A percentile compares a stretch with the other conserved stretches of the same genome.
Evolutionary conservation across 2,888 invertebrate genomes (phyloP).

Genomic region (Dryobota labecula): DNA sequence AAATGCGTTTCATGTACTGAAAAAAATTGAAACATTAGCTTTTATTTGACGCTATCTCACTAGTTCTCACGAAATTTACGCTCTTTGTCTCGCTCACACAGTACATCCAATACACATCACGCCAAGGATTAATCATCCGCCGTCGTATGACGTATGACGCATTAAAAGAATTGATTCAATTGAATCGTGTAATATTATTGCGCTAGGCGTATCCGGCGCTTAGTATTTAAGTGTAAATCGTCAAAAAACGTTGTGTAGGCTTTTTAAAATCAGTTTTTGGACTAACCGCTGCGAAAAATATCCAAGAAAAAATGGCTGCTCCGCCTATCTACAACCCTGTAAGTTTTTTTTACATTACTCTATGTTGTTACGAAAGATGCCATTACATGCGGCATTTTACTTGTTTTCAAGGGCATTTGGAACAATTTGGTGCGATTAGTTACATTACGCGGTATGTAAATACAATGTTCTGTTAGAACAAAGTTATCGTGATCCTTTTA

Average conservation of each 20-base stretch:
- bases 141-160: conserved; percentile 86
- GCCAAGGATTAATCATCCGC: conserved; percentile 57
- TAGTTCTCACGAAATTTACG: background rate
- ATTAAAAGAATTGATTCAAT: conserved; percentile 73
- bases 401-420: conserved; percentile 80
- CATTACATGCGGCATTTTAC: conserved; percentile 57
- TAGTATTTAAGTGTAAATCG: conserved; percentile 70
- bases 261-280: conserved; percentile 49
- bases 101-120: conserved; percentile 47
- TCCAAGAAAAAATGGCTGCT: conserved; percentile 76
- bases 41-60: conserved; percentile 27
- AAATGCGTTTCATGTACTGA: conserved; percentile 6
- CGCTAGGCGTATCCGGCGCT: conserved; percentile 76
- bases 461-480: conserved; percentile 63
- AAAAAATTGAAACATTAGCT: background rate
- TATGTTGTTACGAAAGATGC: conserved; percentile 51
- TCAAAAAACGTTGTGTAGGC: conserved; percentile 59
- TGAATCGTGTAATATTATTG: conserved; percentile 69
- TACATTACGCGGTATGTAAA: conserved; percentile 72
- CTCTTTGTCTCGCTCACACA: conserved; percentile 29
- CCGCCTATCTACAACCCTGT: conserved; percentile 85
- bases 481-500: conserved; percentile 58
- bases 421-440: conserved; percentile 70
- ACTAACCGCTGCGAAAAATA: conserved; percentile 49
- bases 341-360: conserved; percentile 67